Conservation (phyloP, 2,797 vertebrate genomes). For the Nasua narica region DNA sequence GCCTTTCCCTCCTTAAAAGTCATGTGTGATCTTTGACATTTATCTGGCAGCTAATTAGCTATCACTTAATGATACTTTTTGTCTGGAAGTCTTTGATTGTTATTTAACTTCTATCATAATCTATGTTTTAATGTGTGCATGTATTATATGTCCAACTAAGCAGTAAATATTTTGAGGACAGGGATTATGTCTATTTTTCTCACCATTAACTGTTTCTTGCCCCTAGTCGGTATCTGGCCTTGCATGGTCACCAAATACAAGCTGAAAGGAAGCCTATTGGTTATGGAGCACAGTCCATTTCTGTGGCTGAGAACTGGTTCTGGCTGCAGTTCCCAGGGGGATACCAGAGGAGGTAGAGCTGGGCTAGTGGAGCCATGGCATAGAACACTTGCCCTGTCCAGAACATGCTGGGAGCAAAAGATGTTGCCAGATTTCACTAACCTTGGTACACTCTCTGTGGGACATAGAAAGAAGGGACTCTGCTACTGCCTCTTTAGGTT, state of each 20-base stretch:
- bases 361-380: neutral
- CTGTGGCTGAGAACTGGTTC: neutral
- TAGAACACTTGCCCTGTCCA: accelerated
- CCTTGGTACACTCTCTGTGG: neutral
- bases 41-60: neutral
- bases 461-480: too few relatives aligned
- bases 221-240: too few relatives aligned
- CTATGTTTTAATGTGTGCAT: too few relatives aligned
- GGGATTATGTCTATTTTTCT: neutral
- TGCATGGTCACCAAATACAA: neutral
- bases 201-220: neutral
- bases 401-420: too few relatives aligned
- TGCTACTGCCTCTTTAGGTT: neutral
- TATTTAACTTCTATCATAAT: neutral
- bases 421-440: neutral
- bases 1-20: too few relatives aligned
- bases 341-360: neutral
- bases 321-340: neutral
- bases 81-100: neutral
- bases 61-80: neutral
- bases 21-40: neutral
- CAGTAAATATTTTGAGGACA: neutral
- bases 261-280: neutral
- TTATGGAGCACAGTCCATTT: neutral
- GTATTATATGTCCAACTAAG: too few relatives aligned